Evolutionary conservation across 2,888 invertebrate species (phyloP).

Genomic region (Hydroisotoma schaefferi): DNA sequence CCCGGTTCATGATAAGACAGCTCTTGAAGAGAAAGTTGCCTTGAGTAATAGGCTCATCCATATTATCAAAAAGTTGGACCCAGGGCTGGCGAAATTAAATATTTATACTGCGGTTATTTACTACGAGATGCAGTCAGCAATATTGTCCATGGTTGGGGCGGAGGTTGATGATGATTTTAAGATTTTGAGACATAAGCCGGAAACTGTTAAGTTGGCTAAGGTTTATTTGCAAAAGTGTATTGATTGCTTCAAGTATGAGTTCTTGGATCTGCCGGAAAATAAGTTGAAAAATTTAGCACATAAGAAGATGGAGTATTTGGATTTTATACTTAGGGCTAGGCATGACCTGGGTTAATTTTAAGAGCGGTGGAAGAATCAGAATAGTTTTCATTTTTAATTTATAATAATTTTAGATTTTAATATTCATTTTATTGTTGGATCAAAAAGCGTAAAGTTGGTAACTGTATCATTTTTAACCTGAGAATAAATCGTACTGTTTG

Average conservation of each 20-base stretch:
- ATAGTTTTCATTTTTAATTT: too few species aligned
- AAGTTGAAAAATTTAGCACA: conserved; percentile 50
- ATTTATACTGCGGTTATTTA: conserved; percentile 74
- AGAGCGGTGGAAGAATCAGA: too few species aligned
- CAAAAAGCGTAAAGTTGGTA: too few species aligned
- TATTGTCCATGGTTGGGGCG: conserved; percentile 49
- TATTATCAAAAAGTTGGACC: conserved; percentile 51
- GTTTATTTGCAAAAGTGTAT: conserved; percentile 51
- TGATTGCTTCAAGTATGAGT: conserved; percentile 52
- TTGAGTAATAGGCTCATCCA: conserved; percentile 51
- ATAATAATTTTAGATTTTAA: too few species aligned
- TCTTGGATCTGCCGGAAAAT: conserved; percentile 52
- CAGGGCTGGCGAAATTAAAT: conserved; percentile 56
- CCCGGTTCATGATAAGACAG: conserved; percentile 29
- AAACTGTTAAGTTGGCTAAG: conserved; percentile 45
- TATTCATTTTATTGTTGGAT: too few species aligned
- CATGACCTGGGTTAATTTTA: too few species aligned
- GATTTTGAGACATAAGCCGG: conserved; percentile 38
- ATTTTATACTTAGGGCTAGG: conserved; percentile 34
- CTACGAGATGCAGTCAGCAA: conserved; percentile 61
- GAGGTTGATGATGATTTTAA: conserved; percentile 46
- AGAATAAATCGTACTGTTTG: too few species aligned
- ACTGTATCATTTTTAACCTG: too few species aligned
- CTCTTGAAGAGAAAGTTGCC: conserved; percentile 43
- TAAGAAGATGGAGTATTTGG: conserved; percentile 47